phyloP scores from a whole-genome alignment of 2,888 invertebrate genomes.

The Nemotelus pantherinus region DNA sequence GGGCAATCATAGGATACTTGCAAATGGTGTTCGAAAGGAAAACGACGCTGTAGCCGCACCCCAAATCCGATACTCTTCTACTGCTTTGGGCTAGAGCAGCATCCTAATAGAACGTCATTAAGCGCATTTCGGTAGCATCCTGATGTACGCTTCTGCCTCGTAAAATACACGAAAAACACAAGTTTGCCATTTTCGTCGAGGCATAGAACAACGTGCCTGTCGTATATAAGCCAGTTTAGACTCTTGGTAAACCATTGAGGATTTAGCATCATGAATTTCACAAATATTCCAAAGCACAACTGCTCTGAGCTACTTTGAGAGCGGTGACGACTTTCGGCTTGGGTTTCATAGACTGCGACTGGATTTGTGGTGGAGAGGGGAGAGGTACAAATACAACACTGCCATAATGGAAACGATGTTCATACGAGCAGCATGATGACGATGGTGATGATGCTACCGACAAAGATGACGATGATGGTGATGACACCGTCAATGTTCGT shows the following conservation, averaged over 20 bases:
- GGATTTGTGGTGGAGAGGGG: conserved; percentile 19
- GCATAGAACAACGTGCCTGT: conserved; percentile 44
- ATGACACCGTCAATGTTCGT: conserved; percentile 28
- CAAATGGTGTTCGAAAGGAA: too few relatives aligned
- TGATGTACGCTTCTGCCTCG: conserved; percentile 14
- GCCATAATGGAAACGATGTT: background rate
- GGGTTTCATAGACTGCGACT: background rate
- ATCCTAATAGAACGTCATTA: conserved; percentile 31
- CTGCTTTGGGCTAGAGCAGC: background rate
- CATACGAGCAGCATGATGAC: background rate
- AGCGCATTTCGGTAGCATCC: conserved; percentile 1
- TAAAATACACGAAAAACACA: conserved; percentile 49
- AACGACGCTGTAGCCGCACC: too few relatives aligned
- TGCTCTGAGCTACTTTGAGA: conserved; percentile 5
- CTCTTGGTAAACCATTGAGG: conserved; percentile 2
- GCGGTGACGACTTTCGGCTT: conserved; percentile 12
- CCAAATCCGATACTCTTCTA: too few relatives aligned
- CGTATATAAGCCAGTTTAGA: background rate
- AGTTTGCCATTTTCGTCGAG: conserved; percentile 47
- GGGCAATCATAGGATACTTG: too few relatives aligned
- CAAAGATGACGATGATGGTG: conserved; percentile 33
- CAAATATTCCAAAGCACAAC: conserved; percentile 8
- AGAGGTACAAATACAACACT: conserved; percentile 39
- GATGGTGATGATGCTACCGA: background rate
- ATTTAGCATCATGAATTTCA: conserved; percentile 23